These are phyloP conservation scores for Urocolius indicus DNA, from an alignment of 2,113 vertebrate genomes.

Conservation along the genomic window DNA sequence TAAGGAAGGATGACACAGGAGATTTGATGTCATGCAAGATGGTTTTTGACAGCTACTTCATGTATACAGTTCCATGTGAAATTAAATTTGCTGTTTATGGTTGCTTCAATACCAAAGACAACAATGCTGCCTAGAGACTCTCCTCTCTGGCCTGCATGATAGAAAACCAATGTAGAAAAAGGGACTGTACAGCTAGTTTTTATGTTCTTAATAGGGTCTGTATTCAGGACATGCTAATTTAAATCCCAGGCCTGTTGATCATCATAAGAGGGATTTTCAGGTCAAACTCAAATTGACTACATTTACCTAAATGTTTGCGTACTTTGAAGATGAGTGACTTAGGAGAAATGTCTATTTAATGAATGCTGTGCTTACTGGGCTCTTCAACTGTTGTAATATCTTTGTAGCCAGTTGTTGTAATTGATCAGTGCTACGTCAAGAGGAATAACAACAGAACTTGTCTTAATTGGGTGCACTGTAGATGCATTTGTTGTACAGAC, in stretches of 20 bases:
- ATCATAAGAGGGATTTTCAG: neutral
- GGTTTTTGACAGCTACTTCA: neutral
- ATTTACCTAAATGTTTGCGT: neutral
- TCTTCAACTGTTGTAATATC: neutral
- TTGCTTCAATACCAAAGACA: neutral
- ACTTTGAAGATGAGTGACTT: neutral
- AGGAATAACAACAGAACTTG: neutral
- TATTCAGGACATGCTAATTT: neutral
- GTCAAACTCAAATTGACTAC: neutral
- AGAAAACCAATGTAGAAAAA: neutral
- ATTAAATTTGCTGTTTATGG: neutral
- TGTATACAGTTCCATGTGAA: neutral
- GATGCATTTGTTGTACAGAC: accelerated
- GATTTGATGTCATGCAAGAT: neutral
- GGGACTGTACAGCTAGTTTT: neutral
- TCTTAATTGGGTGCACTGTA: neutral
- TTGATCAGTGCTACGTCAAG: neutral
- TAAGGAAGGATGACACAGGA: neutral
- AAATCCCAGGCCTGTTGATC: neutral
- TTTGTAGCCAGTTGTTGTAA: neutral
- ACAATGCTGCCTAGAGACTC: neutral
- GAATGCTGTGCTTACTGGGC: neutral
- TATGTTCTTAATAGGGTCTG: neutral
- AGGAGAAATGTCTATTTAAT: neutral
- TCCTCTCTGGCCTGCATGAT: neutral